These are phyloP conservation scores for Geotrupes spiniger DNA, from an alignment of 2,888 invertebrate species.

Conservation along the genomic window DNA sequence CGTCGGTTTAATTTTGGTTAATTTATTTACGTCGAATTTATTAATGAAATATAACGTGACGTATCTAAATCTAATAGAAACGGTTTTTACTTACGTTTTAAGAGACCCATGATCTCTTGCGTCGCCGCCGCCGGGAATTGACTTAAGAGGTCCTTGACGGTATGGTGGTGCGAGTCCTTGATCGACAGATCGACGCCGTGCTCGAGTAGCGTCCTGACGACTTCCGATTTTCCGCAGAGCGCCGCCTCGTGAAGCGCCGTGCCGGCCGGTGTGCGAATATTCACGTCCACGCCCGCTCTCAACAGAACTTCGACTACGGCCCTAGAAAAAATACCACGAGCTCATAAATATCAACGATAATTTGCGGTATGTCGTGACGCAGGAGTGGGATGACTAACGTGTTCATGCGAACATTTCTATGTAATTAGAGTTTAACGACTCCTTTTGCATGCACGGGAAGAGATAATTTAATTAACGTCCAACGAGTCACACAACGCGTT, in stretches of 20 bases:
- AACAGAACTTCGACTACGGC: constrained; percentile 80
- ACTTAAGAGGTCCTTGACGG: constrained; percentile 81
- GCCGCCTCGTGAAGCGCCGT: constrained; percentile 94
- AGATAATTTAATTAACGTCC: constrained; percentile 18
- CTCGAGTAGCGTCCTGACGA: constrained; percentile 77
- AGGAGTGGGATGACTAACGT: neutral
- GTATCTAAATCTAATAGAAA: too few species aligned
- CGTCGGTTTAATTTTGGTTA: too few species aligned
- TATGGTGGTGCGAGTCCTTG: constrained; percentile 75
- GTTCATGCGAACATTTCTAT: constrained; percentile 12
- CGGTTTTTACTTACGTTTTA: constrained; percentile 67
- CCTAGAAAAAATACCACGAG: constrained; percentile 49
- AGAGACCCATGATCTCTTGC: constrained; percentile 79
- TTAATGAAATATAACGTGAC: too few species aligned
- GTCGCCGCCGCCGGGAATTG: constrained; percentile 88
- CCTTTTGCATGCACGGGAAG: constrained; percentile 11
- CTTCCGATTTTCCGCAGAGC: constrained; percentile 84
- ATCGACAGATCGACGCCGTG: constrained; percentile 79
- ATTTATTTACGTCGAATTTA: too few species aligned
- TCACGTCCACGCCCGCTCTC: constrained; percentile 83
- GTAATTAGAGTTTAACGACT: constrained; percentile 14
- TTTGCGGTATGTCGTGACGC: neutral
- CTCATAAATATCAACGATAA: constrained; percentile 1
- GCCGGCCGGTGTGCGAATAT: constrained; percentile 80
- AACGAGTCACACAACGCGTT: neutral